phyloP scores from a whole-genome alignment of 1,140 invertebrate species.

The Drosophila nigromelanica region DNA sequence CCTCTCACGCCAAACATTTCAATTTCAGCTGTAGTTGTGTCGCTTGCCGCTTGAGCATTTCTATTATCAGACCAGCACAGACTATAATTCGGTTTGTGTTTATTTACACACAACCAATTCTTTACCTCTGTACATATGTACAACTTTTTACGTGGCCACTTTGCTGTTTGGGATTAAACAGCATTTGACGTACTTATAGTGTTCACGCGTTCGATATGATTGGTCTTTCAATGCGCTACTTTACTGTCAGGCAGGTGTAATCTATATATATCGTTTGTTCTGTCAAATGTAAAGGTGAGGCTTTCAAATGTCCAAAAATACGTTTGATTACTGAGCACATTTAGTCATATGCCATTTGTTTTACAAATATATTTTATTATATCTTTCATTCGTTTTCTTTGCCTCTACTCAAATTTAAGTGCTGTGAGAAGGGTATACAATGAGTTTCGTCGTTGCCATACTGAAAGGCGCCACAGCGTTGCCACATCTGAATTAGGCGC shows the following conservation, averaged over 20 bases:
- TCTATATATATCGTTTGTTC: neutral
- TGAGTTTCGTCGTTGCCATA: constrained; percentile 30
- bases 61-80: constrained; percentile 14
- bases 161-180: constrained; percentile 45
- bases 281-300: neutral
- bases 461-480: neutral
- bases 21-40: constrained; percentile 14
- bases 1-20: constrained; percentile 37
- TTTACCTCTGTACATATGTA: constrained; percentile 24
- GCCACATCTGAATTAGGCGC: constrained; percentile 1
- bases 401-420: neutral
- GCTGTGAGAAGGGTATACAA: constrained; percentile 19
- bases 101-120: constrained; percentile 23
- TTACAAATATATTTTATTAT: neutral
- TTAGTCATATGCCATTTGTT: neutral
- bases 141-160: constrained; percentile 60
- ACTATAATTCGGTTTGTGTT: constrained; percentile 27
- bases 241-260: neutral
- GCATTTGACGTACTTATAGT: constrained; percentile 21
- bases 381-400: too few species aligned
- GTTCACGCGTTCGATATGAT: neutral
- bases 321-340: neutral
- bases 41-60: constrained; percentile 48
- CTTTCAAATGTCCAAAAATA: neutral
- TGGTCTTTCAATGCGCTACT: constrained; percentile 12